These are phyloP conservation scores for Eulemur macaco DNA, from an alignment of 2,113 vertebrate genomes.

Conservation along the genomic window DNA sequence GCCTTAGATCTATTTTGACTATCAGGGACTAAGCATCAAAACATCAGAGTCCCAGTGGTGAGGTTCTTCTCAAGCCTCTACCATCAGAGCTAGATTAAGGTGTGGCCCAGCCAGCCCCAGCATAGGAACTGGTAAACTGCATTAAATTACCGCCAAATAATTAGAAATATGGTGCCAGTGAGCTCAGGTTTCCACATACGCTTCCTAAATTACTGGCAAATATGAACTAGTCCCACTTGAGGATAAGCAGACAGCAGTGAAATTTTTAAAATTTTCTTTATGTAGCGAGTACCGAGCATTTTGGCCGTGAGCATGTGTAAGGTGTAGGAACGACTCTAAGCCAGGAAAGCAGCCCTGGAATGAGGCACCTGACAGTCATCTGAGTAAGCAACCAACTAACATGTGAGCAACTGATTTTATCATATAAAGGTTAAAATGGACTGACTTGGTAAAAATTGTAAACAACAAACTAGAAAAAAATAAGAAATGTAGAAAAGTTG, in stretches of 20 bases:
- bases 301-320: neutral
- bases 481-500: neutral
- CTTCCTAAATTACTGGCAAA: neutral
- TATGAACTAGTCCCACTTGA: neutral
- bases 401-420: neutral
- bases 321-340: neutral
- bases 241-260: neutral
- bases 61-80: neutral
- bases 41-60: neutral
- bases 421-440: neutral
- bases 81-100: neutral
- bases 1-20: constrained; percentile 12
- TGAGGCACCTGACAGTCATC: neutral
- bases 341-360: neutral
- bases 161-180: neutral
- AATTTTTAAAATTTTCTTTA: neutral
- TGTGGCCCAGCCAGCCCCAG: neutral
- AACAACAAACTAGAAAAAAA: neutral
- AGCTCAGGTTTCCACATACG: neutral
- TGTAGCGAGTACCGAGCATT: neutral
- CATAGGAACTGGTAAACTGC: neutral
- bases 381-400: neutral
- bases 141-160: constrained; percentile 5
- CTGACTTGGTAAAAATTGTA: neutral
- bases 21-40: neutral